Base-by-base conservation (phyloP, 2,888 invertebrate genomes). In the Eupithecia inturbata region DNA sequence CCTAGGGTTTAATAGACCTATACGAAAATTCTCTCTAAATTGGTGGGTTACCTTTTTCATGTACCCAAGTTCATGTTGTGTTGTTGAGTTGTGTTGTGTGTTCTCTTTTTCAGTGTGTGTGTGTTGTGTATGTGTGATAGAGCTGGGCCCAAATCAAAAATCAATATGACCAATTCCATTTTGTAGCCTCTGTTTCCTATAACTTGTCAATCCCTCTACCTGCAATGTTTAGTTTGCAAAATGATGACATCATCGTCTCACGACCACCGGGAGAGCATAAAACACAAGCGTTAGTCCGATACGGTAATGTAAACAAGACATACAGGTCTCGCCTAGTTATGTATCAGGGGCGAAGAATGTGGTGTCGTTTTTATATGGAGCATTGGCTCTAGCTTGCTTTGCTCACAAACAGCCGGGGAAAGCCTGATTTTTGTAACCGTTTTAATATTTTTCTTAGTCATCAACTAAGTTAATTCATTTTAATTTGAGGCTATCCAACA, bases 221-320 rank as follows among this genome's bases (percentile, higher is more conserved):
- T 70, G 70, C 68, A 49, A 49, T 73, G 60, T 73, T 73, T 75
- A 66, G 68, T 60, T 62, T 71, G 82, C 85, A 82, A 84, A 86
- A 84, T 78, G 84, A 84, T 92, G 92, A 91, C 89, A 89, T 92
- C 91, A 92, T 85, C 87, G 77, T 83, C 84, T 85, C 81, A 78
- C 83, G 92, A 92, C 92, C 92, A 92, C 92, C 92, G 88, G 88
- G 91, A 84, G 80, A 79, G 91, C 86, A 90, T 82, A 79, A 86
- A 72, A 73, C 74, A 77, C 77, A 87, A 86, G 86, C 87, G 82
- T 88, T 88, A 88, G 79, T 82, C 86, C 81, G 88, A 90, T 91
- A 91, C 83, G 89, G 89, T 80, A 84, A 84, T 89, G 85, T 91
- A 91, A 92, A 91, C 91, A 91, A 69, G 73, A 71, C 73, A 72